A percentile compares a stretch with the other conserved stretches of the same genome.
These are phyloP conservation scores for Seriola rivoliana DNA, from an alignment of 2,113 vertebrate species.

Conservation along the genomic window DNA sequence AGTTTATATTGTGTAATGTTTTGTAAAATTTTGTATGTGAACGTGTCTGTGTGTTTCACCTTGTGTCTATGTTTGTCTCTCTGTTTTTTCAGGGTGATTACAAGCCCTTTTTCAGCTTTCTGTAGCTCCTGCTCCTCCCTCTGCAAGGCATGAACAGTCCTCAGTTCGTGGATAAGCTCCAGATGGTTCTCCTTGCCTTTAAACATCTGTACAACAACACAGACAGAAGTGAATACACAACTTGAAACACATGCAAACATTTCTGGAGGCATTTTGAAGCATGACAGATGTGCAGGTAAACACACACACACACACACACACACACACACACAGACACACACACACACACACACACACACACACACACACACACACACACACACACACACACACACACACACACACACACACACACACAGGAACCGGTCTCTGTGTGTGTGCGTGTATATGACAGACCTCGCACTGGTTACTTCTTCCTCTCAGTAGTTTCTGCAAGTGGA, in stretches of 20 bases:
- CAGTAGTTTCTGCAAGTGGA: conserved; percentile 90
- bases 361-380: neutral
- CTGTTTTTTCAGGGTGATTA: conserved; percentile 83
- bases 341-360: conserved; percentile 1
- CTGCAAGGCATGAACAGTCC: conserved; percentile 87
- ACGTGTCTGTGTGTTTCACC: conserved; percentile 77
- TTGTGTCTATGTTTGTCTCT: conserved; percentile 78
- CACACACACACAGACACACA: neutral
- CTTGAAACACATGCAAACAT: neutral
- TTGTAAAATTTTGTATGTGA: neutral
- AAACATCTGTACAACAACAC: conserved; percentile 87
- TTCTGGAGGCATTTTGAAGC: neutral
- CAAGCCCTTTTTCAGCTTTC: conserved; percentile 82
- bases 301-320: neutral
- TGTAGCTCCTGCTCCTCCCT: conserved; percentile 85
- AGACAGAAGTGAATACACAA: neutral
- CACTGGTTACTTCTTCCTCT: conserved; percentile 91
- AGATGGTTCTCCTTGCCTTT: conserved; percentile 88
- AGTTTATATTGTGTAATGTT: neutral
- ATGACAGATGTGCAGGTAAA: neutral
- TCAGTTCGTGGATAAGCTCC: conserved; percentile 91
- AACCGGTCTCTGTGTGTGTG: no score
- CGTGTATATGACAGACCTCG: conserved; percentile 79
- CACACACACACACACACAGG: neutral
- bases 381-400: neutral